These are phyloP conservation scores for Machimus rusticus DNA, from an alignment of 2,888 invertebrate species.

Conservation along the genomic window DNA sequence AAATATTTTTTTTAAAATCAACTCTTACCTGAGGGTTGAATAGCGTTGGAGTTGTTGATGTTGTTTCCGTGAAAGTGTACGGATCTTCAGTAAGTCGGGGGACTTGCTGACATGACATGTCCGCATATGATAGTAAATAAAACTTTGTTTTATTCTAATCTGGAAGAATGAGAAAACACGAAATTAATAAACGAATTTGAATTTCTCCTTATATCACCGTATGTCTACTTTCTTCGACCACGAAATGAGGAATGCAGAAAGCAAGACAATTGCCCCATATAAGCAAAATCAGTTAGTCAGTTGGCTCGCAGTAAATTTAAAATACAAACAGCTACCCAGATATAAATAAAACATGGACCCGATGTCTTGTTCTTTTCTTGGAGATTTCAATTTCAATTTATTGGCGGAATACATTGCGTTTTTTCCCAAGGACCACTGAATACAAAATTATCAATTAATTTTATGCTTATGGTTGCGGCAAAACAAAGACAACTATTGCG, in stretches of 20 bases:
- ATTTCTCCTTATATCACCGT: not conserved
- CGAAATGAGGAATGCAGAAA: not conserved
- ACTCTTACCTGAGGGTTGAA: slow-evolving; percentile 61
- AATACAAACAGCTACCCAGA: not conserved
- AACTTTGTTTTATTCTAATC: slow-evolving; percentile 17
- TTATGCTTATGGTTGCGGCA: not conserved
- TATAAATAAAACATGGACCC: not conserved
- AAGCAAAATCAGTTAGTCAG: not conserved
- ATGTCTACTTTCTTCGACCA: not conserved
- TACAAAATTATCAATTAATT: not conserved
- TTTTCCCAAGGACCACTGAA: not conserved
- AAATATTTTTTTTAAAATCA: no score
- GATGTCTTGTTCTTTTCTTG: not conserved
- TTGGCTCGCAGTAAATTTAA: not conserved
- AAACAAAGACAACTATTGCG: not conserved
- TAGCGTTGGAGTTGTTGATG: slow-evolving; percentile 60
- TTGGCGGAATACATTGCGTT: not conserved
- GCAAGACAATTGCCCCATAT: not conserved
- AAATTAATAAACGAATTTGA: not conserved
- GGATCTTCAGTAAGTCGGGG: slow-evolving; percentile 59
- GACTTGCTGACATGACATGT: slow-evolving; percentile 45
- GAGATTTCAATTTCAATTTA: not conserved
- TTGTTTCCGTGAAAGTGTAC: slow-evolving; percentile 63
- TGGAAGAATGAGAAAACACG: not conserved
- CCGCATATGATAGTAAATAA: slow-evolving; percentile 35